Base-by-base conservation (phyloP, 2,113 vertebrate genomes). In the Salvelinus fontinalis region DNA sequence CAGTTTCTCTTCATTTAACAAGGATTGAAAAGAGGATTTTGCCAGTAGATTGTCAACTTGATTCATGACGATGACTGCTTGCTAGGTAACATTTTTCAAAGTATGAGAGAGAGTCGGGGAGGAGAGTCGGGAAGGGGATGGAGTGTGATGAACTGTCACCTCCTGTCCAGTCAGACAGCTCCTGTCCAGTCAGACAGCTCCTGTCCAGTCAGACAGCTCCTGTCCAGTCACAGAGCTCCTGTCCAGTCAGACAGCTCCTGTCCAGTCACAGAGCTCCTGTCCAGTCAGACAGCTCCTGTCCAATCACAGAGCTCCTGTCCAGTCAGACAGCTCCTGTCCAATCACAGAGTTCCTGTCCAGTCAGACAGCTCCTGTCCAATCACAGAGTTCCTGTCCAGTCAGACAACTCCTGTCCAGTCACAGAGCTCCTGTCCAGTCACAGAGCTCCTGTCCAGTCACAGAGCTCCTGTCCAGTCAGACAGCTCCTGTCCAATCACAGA, bases 121-220 rank as follows among this genome's bases (percentile, higher is more conserved):
- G 64, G 49, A 51, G 49, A 51, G 49, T 14, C 49, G 16, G 16
- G 49, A 51, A 22, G 27, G 18, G 39, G 81, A 89, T 79, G 76
- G 54, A 57, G 66, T 80, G 79, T 82, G 85, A 89, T 85, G 14
- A 51, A 87, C 71, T 70, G 88, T 85, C 87, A 74, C 80, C 79
- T 85, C 76, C 51, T 81, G 29, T 29, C 0, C 4, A 29, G 0
- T 29, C 26, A 26, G 1, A 79, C 18, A 67, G 0, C 7, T 39
- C 22, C 75, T 14, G 29, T 29, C 4, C 4, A 29, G 0, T 29
- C 26, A 26, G 1, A 79, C 16, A 67, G 0, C 7, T 39, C 22
- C 75, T 14, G 34, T 39, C 34, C 65, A 60, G 5, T 60, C 7
- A 18, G n/a, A 51, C 57, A 24, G 4, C 12, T n/a, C n/a, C n/a